Evolutionary conservation across 2,888 invertebrate genomes (phyloP), one percentile per base, ranked within the genome.

Genomic region (Anthoptus insignis): DNA sequence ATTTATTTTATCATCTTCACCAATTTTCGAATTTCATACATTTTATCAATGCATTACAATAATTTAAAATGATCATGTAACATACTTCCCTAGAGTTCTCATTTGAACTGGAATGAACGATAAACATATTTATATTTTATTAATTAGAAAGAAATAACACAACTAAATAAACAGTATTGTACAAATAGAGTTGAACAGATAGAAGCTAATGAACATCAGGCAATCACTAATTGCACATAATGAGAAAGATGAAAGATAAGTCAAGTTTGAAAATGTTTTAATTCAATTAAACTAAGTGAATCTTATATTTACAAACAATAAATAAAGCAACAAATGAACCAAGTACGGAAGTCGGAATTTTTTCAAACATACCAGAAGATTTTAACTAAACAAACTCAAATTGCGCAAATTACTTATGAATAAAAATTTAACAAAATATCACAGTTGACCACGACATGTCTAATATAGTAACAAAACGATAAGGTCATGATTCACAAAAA

Each of bases 21-120:
- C 93, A 91, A 90, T 89, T 88, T 86, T 91, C 89, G 69, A 89
- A 91, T 87, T 91, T 87, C 88, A 85, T 93, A 92, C 91, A 91
- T 79, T 89, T 91, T 89, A 91, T 88, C 87, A 87, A 86, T 91
- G 91, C 89, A 90, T 84, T 92, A 92, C 87, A 92, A 92, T 93
- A 92, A 92, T 93, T 93, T 91, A 91, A 45, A 90, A 91, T 91
- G 91, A 90, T 88, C 88, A 87, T 85, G 87, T 89, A 88, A 87
- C 86, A 86, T 89, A 91, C 82, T 86, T 86, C 82, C 77, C 89
- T 91, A 91, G 83, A 87, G 84, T 86, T 87, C 85, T 91, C 89
- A 89, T 91, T 91, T 91, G 89, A 91, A 92, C 86, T 93, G 93
- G 93, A 93, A 93, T 93, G 93, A 92, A 93, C 88, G 85, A 88